Evolutionary conservation across 1,140 invertebrate genomes (phyloP), one percentile per base, ranked within the genome.

Genomic region (Bombus sibiricus): DNA sequence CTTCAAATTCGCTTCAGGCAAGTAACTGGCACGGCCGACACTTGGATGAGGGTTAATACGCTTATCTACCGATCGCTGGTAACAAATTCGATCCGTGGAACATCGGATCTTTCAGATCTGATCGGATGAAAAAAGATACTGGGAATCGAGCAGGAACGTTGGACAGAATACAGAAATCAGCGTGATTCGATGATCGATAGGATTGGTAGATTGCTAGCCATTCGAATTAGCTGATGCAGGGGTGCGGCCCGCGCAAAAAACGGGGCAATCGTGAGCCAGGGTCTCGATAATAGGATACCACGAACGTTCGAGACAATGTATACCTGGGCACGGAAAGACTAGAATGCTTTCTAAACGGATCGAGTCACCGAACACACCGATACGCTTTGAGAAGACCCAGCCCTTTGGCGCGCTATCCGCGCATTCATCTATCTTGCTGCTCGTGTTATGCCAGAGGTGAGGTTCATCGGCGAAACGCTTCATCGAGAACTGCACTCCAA

Each of bases 401-500:
- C 89, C 85, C 88, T 90, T 89, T 86, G 79, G 28, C 84, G 71
- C 28, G 72, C 66, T 91, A 91, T 91, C 88, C 78, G 71, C 53
- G 81, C 82, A 87, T 88, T 89, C 85, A 91, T 92, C 88, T 88
- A 83, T 87, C 41, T 86, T 83, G 41, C 68, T 89, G 87, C 88
- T 92, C 90, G 88, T 92, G 91, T 92, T 92, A 91, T 89, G 87
- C 85, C 88, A 92, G 89, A 92, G 90, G 89, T 92, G 85, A 92
- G 83, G 57, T 90, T 88, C 72, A 83, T 47, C 37, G 43, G 37
- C 4, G 69, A 73, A 43, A 76, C 71, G 72, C 64, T 80, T 83
- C 71, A 77, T 81, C 72, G 71, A 43, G 62, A 82, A 73, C 62
- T 64, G 37, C 79, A 5, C 37, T 41, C 39, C 5, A 22, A 10